phyloP scores from a whole-genome alignment of 2,113 vertebrate species.

The Saguinus imperator region DNA sequence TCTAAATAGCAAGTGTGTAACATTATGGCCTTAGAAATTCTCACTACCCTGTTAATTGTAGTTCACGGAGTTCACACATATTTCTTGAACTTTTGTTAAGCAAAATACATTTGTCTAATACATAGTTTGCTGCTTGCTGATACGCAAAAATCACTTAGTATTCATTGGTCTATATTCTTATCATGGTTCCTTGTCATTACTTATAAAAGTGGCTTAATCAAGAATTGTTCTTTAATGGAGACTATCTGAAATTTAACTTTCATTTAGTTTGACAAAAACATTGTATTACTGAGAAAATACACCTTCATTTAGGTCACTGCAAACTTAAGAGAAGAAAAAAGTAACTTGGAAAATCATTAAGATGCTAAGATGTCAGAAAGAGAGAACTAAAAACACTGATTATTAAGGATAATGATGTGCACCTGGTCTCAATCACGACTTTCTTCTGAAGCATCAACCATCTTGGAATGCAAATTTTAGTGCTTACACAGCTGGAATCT shows the following conservation, averaged over 20 bases:
- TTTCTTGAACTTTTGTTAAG: conserved; percentile 49
- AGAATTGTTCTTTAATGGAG: rapidly evolving
- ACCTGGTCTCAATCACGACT: conserved; percentile 54
- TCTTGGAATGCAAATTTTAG: conserved; percentile 28
- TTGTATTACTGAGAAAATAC: not conserved
- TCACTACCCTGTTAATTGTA: conserved; percentile 49
- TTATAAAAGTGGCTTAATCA: not conserved
- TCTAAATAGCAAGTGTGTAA: conserved; percentile 37
- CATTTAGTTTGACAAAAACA: not conserved
- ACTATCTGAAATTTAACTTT: not conserved
- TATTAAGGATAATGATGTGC: conserved; percentile 57
- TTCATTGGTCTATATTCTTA: not conserved
- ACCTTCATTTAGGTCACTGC: not conserved
- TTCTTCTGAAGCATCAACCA: not conserved
- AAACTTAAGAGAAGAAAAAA: not conserved
- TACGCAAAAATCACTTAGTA: not conserved
- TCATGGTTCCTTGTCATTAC: not conserved
- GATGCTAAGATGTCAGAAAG: not conserved
- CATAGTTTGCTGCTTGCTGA: not conserved
- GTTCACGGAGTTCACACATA: not conserved
- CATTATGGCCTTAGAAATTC: conserved; percentile 63
- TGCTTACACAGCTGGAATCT: conserved; percentile 44
- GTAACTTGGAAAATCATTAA: not conserved
- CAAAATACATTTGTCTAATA: conserved; percentile 51
- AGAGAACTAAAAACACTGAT: not conserved